Percentiles rank a stretch among this genome's conserved stretches.
These are phyloP conservation scores for Heteromormyrus szaboi DNA, from an alignment of 2,797 vertebrate species.

Conservation along the genomic window DNA sequence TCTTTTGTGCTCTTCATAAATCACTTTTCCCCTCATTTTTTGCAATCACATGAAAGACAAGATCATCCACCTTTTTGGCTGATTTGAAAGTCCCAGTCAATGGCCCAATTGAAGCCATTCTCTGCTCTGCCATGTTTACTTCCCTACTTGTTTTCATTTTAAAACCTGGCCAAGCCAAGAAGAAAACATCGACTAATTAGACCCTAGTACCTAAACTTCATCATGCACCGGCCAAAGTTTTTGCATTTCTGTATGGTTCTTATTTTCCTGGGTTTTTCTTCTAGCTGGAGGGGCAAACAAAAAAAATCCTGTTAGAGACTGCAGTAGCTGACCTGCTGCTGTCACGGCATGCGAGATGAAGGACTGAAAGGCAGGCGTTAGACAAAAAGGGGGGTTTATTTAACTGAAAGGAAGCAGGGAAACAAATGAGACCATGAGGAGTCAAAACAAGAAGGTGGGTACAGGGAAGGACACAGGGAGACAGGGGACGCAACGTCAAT, in stretches of 20 bases:
- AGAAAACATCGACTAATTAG: conserved; percentile 36
- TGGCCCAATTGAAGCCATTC: conserved; percentile 16
- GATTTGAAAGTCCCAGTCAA: conserved; percentile 21
- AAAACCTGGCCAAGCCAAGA: conserved; percentile 28
- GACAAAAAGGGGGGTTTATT: not conserved
- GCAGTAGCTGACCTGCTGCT: conserved; percentile 20
- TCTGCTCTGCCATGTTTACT: conserved; percentile 14
- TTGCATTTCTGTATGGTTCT: conserved; percentile 60
- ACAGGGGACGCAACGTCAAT: not conserved
- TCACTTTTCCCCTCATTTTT: not conserved
- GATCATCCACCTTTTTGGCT: not conserved
- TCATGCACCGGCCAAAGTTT: conserved; percentile 60
- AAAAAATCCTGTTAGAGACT: conserved; percentile 57
- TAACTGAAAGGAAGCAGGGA: not conserved
- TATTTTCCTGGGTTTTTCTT: conserved; percentile 63
- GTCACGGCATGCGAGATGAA: not conserved
- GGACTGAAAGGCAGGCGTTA: not conserved
- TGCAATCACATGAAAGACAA: conserved; percentile 1
- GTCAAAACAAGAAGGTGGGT: not conserved
- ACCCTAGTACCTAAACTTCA: conserved; percentile 68
- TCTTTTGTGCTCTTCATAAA: conserved; percentile 11
- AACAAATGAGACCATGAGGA: not conserved
- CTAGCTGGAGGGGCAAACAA: conserved; percentile 69
- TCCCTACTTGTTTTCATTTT: not conserved
- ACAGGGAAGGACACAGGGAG: not conserved